Conservation (phyloP, 1,140 invertebrate genomes). For the Gryllus bimaculatus region DNA sequence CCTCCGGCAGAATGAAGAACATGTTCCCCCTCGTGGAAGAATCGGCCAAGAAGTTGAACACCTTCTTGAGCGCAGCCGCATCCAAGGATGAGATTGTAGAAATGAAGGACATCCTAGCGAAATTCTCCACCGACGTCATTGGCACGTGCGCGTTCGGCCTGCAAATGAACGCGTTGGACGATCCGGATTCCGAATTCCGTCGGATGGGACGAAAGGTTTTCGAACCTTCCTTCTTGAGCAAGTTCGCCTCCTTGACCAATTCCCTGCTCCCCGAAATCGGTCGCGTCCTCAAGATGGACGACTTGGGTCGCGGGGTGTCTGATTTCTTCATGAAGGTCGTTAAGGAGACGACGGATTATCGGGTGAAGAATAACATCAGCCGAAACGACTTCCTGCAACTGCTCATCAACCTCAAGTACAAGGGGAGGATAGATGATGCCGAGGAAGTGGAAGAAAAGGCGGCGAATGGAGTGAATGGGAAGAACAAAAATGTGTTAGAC, state of each 20-base stretch:
- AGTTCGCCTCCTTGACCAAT: neutral
- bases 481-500: too few relatives aligned
- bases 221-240: constrained; percentile 8
- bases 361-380: constrained; percentile 17
- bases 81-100: constrained; percentile 32
- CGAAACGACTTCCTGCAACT: constrained; percentile 21
- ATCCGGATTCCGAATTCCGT: constrained; percentile 43
- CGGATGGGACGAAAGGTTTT: constrained; percentile 27
- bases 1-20: constrained; percentile 29
- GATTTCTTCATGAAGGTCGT: constrained; percentile 17
- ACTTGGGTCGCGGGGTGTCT: neutral
- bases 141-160: constrained; percentile 52
- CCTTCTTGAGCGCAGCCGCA: constrained; percentile 30
- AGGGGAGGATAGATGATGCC: constrained; percentile 9
- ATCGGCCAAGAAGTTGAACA: constrained; percentile 28
- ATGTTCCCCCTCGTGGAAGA: constrained; percentile 26
- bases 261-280: neutral
- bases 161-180: constrained; percentile 43
- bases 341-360: constrained; percentile 17
- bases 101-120: constrained; percentile 45
- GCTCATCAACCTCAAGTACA: constrained; percentile 18
- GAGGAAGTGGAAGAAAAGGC: too few relatives aligned
- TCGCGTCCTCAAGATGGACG: neutral
- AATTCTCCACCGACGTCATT: constrained; percentile 53
- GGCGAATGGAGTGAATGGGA: too few relatives aligned